Conservation (phyloP, 2,113 vertebrate species). For the Alexandromys fortis region DNA sequence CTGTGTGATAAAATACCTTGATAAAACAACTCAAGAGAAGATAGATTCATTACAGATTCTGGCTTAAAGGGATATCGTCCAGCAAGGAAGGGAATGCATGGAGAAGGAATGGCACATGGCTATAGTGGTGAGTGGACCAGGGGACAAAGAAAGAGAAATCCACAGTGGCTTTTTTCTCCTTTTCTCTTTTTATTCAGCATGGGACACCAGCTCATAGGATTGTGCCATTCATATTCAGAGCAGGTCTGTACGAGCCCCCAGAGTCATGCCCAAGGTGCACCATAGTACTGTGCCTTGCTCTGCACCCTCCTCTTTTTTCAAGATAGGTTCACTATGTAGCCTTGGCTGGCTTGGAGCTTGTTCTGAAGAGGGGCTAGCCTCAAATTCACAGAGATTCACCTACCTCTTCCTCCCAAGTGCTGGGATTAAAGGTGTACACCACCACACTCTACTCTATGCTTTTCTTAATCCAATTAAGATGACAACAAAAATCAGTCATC, state of each 20-base stretch:
- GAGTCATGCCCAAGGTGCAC: neutral
- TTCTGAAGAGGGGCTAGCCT: neutral
- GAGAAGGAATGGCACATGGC: no score
- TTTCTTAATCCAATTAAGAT: neutral
- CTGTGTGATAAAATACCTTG: neutral
- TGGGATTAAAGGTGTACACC: neutral
- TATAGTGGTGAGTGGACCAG: neutral
- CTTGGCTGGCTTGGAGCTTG: neutral
- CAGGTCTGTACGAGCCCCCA: neutral
- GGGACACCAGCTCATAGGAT: neutral
- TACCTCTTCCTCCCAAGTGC: neutral
- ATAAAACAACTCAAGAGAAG: neutral
- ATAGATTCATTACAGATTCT: neutral
- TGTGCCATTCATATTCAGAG: neutral
- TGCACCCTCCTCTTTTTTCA: neutral
- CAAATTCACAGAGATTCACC: neutral
- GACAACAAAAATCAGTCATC: neutral
- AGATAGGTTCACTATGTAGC: neutral
- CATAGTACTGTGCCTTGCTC: neutral
- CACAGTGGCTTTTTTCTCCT: neutral
- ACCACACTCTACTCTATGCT: neutral
- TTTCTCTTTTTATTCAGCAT: neutral
- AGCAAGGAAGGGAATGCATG: neutral
- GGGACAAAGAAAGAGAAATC: neutral
- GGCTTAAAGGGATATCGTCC: neutral